Conservation (phyloP, 2,113 vertebrate genomes). For the Serinus canaria region DNA sequence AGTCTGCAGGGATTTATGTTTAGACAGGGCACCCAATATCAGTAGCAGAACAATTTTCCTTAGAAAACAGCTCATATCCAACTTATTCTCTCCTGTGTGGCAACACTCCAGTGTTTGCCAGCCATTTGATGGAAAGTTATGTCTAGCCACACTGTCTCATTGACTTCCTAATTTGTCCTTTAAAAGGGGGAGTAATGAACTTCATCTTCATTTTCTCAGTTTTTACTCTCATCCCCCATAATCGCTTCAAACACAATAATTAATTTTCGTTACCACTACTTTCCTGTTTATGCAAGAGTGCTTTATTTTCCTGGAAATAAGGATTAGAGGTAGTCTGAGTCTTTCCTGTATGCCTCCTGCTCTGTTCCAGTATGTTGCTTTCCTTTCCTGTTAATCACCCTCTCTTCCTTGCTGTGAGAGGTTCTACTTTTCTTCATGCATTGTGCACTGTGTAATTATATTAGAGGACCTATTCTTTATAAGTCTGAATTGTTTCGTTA, state of each 20-base stretch:
- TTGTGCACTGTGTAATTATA: not conserved
- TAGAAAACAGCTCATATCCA: not conserved
- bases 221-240: not conserved
- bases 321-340: not conserved
- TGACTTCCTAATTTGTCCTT: not conserved
- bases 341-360: not conserved
- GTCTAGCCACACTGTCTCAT: not conserved
- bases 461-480: not conserved
- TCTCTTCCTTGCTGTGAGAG: not conserved
- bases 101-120: not conserved
- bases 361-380: not conserved
- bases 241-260: not conserved
- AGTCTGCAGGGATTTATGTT: not conserved
- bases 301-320: constrained; percentile 10
- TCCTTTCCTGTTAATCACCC: not conserved
- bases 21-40: rapidly evolving
- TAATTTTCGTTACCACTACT: not conserved
- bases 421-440: not conserved
- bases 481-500: not conserved
- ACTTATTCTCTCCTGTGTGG: not conserved
- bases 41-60: not conserved
- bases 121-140: not conserved
- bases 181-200: not conserved
- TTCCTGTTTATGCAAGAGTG: not conserved
- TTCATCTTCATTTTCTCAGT: not conserved